Conservation (phyloP, 2,113 vertebrate species). For the Dasypus novemcinctus region DNA sequence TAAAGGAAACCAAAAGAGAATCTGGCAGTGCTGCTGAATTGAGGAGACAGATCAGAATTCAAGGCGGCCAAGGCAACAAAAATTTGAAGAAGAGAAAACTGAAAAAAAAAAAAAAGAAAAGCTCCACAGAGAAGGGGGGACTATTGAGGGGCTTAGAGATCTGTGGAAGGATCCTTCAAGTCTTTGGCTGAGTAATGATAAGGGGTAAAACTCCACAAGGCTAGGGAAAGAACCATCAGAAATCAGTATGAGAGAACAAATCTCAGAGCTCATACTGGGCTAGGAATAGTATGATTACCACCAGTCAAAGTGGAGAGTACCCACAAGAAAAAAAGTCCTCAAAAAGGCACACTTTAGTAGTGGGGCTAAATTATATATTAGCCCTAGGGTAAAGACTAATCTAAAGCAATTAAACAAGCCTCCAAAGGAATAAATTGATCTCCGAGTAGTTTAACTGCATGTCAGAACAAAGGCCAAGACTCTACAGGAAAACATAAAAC, state of each 20-base stretch:
- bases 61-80: neutral
- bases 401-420: constrained; percentile 9
- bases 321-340: neutral
- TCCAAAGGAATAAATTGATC: neutral
- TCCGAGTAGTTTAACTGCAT: neutral
- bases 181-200: neutral
- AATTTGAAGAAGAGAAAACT: neutral
- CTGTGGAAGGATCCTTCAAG: neutral
- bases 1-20: neutral
- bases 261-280: neutral
- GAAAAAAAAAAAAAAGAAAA: neutral
- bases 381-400: neutral
- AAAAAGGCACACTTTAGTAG: neutral
- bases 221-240: neutral
- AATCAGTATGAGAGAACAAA: neutral
- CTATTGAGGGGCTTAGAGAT: neutral
- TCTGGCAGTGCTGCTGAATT: neutral
- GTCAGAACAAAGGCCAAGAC: neutral
- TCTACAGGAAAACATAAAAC: neutral
- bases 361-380: neutral
- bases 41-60: neutral
- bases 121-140: neutral
- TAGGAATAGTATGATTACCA: neutral
- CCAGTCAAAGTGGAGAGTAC: neutral
- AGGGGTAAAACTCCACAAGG: neutral